A percentile compares a stretch with the other conserved stretches of the same genome.
These are phyloP conservation scores for Fistularia tabacaria DNA, from an alignment of 2,797 vertebrate species.

Conservation along the genomic window DNA sequence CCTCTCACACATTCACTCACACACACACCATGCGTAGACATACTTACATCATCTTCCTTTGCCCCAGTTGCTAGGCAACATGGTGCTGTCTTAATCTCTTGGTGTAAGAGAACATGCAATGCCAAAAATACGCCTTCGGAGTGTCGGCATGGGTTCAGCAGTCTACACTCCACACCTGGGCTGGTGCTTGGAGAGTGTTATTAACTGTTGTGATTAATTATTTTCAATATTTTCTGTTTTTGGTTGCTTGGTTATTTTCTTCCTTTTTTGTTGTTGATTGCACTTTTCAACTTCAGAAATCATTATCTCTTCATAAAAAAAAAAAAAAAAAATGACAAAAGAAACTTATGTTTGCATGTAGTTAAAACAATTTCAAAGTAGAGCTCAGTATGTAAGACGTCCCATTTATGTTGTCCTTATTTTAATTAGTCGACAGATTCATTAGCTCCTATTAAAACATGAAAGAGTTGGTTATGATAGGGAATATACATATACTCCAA, in stretches of 20 bases:
- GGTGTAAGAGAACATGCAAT: constrained; percentile 26
- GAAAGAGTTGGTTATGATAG: constrained; percentile 9
- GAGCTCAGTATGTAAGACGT: too few species aligned
- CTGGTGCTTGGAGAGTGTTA: background rate
- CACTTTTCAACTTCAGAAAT: too few species aligned
- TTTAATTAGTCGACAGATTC: constrained; percentile 22
- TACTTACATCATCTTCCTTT: constrained; percentile 10
- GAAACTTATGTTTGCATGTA: too few species aligned
- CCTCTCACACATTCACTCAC: too few species aligned
- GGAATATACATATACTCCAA: constrained; percentile 18
- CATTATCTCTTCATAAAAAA: too few species aligned
- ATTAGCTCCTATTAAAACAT: constrained; percentile 22
- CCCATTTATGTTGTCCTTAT: too few species aligned
- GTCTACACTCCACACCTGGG: constrained; percentile 1
- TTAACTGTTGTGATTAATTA: background rate
- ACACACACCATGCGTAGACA: constrained; percentile 2
- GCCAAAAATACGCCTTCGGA: constrained; percentile 16
- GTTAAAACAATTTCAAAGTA: too few species aligned
- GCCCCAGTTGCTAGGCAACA: constrained; percentile 67
- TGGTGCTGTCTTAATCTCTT: constrained; percentile 34
- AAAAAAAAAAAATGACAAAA: too few species aligned
- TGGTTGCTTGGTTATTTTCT: too few species aligned
- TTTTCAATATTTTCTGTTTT: too few species aligned
- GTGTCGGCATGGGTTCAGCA: constrained; percentile 21
- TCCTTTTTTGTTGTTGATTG: too few species aligned